Evolutionary conservation across 2,888 invertebrate species (phyloP).

Genomic region (Zootermopsis nevadensis): DNA sequence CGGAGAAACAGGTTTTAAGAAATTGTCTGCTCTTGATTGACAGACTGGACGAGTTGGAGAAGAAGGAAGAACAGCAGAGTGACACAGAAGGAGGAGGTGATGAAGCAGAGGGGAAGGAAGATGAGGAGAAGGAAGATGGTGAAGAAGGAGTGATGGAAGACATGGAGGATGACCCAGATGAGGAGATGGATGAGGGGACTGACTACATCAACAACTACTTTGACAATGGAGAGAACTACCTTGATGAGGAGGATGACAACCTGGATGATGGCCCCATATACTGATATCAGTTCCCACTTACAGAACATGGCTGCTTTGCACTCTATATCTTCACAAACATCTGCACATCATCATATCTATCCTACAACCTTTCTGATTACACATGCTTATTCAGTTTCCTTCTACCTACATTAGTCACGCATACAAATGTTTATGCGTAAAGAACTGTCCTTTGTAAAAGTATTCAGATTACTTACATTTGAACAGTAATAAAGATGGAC

Average conservation of each 20-base stretch:
- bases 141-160: constrained; percentile 71
- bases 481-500: too few species aligned
- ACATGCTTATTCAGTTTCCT: too few species aligned
- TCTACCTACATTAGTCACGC: too few species aligned
- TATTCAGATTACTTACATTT: too few species aligned
- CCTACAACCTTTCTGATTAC: too few species aligned
- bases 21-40: not conserved
- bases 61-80: constrained; percentile 64
- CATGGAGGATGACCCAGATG: constrained; percentile 70
- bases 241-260: constrained; percentile 87
- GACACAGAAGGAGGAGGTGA: constrained; percentile 66
- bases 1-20: too few species aligned
- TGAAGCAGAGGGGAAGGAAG: constrained; percentile 63
- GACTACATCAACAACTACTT: constrained; percentile 90
- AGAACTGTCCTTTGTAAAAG: too few species aligned
- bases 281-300: constrained; percentile 59
- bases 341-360: too few species aligned
- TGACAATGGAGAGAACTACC: constrained; percentile 85
- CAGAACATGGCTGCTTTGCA: too few species aligned
- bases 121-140: constrained; percentile 65
- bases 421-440: too few species aligned
- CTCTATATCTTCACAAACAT: too few species aligned
- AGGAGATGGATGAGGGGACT: constrained; percentile 90
- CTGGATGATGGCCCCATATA: constrained; percentile 86
- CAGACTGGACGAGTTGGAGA: constrained; percentile 74